Evolutionary conservation across 1,140 invertebrate genomes (phyloP), one percentile per base, ranked within the genome.

Genomic region (Nebria ingens): DNA sequence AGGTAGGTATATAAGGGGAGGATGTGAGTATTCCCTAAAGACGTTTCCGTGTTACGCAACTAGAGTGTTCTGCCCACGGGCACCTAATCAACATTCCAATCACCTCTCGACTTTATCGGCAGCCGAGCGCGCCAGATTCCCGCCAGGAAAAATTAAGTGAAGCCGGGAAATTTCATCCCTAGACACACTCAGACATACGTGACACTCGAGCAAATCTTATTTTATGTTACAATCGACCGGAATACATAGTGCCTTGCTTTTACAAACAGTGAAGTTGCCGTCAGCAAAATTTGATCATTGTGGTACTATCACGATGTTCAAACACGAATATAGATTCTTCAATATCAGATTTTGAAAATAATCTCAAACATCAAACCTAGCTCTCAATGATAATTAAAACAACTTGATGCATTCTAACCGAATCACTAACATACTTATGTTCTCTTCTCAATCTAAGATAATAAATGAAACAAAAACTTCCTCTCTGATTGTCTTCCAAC

Each of bases 41-140:
- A 34, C 25, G n/a, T 34, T 34, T 34, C 6, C 25, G 25, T n/a
- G 25, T 34, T 34, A 34, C 25, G 25, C 25, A n/a, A 34, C 25
- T 34, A 34, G 25, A 34, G 25, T 34, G 6, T 34, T n/a, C 25
- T 34, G 25, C 25, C 25, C n/a, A 6, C 6, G 6, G 25, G 25
- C 55, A 58, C 65, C 62, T 66, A 66, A 66, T 66, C 65, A 66
- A 64, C 65, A 66, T 66, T 66, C 65, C 65, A 64, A 66, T 66
- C 65, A 66, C 65, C 64, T 65, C 59, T 59, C 58, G 63, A 65
- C 63, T 66, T 65, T 66, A 66, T 66, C 65, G 64, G 58, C 56
- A 29, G 58, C 29, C 54, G 56, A 56, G 52, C 55, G 49, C 52
- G 56, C 58, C 58, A 45, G 40, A 65, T 64, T 66, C 64, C 64